Evolutionary conservation across 2,113 vertebrate genomes (phyloP).

Genomic region (Paraplagusia blochii): DNA sequence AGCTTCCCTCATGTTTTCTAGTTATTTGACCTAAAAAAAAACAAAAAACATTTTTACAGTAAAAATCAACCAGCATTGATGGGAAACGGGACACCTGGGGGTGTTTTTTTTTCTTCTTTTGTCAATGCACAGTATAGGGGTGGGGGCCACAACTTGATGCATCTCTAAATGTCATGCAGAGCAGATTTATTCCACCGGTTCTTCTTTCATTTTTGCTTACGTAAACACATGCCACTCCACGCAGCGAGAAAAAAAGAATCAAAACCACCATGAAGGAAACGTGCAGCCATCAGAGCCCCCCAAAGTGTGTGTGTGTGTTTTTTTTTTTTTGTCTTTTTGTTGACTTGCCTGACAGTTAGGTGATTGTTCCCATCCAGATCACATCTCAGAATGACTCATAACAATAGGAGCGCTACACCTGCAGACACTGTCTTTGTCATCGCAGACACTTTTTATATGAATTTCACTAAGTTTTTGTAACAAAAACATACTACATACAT

Average conservation of each 20-base stretch:
- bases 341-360: slow-evolving; percentile 61
- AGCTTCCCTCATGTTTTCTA: no score
- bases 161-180: no score
- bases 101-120: not conserved
- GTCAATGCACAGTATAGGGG: no score
- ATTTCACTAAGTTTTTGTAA: not conserved
- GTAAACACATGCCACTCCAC: not conserved
- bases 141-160: no score
- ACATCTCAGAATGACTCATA: slow-evolving; percentile 55
- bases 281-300: slow-evolving; percentile 45
- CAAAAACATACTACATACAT: no score
- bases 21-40: not conserved
- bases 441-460: slow-evolving; percentile 7
- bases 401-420: slow-evolving; percentile 35
- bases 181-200: no score
- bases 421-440: slow-evolving; percentile 6
- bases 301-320: slow-evolving; percentile 37
- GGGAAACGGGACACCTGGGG: no score
- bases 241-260: slow-evolving; percentile 25
- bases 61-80: no score
- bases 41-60: not conserved
- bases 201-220: not conserved
- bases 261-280: slow-evolving; percentile 31
- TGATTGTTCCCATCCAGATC: slow-evolving; percentile 50
- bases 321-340: slow-evolving; percentile 50